Evolutionary conservation across 92 coral and sea anemone genomes (phyloP).

Genomic region (Zoanthus solanderi): DNA sequence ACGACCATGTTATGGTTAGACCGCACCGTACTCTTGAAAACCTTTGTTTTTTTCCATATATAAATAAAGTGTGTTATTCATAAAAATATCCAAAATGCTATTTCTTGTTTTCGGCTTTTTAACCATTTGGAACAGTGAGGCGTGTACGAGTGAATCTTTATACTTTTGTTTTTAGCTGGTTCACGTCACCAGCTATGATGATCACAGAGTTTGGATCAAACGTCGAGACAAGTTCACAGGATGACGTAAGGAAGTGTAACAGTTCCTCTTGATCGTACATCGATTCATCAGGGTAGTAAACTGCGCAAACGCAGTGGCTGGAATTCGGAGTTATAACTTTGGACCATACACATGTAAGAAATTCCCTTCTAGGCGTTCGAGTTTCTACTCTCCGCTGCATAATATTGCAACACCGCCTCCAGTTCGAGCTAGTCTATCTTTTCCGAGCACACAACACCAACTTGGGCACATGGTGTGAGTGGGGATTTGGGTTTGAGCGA

Average conservation of each 20-base stretch:
- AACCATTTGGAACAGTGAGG: too few species aligned
- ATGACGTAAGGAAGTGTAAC: constrained; percentile 16
- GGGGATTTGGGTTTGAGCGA: too few species aligned
- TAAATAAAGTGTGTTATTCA: too few species aligned
- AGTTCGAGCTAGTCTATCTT: too few species aligned
- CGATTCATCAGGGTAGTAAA: constrained; percentile 24
- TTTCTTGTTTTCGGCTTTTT: too few species aligned
- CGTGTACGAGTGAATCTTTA: too few species aligned
- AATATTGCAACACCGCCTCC: too few species aligned
- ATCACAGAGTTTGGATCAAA: constrained; percentile 58
- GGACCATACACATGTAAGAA: constrained; percentile 38
- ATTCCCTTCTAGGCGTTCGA: neutral
- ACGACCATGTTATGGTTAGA: neutral
- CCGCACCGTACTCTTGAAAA: constrained; percentile 50
- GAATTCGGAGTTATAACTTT: constrained; percentile 47
- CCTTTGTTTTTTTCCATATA: constrained; percentile 52
- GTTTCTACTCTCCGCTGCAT: too few species aligned
- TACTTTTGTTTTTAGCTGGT: too few species aligned
- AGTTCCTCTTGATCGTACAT: constrained; percentile 45
- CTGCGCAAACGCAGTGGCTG: constrained; percentile 5
- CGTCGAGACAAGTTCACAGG: constrained; percentile 47
- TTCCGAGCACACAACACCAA: too few species aligned
- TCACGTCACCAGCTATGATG: constrained; percentile 53
- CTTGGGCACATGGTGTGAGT: too few species aligned
- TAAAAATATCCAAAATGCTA: too few species aligned